These are phyloP conservation scores for Medauroidea extradentata DNA, from an alignment of 1,140 invertebrate species.

Conservation along the genomic window DNA sequence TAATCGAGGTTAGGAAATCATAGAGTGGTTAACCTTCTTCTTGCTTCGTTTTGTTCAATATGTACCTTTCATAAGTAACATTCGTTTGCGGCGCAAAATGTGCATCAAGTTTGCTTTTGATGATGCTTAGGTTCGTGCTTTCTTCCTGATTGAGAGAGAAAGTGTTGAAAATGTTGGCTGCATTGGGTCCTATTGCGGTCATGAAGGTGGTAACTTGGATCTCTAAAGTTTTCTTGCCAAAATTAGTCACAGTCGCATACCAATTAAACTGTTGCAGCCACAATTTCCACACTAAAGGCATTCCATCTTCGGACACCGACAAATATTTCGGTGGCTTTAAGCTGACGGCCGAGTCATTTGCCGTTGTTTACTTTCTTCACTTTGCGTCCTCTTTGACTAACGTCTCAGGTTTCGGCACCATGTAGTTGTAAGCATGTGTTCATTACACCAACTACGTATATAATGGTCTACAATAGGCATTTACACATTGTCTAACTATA, in stretches of 20 bases:
- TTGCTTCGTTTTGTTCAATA: neutral
- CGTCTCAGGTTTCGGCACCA: too few species aligned
- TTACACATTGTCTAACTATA: too few species aligned
- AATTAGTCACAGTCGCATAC: slow-evolving; percentile 6
- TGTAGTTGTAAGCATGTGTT: too few species aligned
- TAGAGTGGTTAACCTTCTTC: neutral
- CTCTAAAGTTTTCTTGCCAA: neutral
- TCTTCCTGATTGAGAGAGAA: neutral
- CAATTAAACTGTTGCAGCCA: slow-evolving; percentile 11
- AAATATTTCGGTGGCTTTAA: neutral
- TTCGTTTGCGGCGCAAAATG: neutral
- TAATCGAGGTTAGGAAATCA: too few species aligned
- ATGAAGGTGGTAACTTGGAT: neutral
- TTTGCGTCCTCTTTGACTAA: too few species aligned
- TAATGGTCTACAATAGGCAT: too few species aligned
- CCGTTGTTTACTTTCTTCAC: too few species aligned
- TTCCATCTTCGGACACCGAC: neutral
- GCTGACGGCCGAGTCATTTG: too few species aligned
- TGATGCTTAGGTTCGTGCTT: neutral
- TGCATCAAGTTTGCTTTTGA: neutral
- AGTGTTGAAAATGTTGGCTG: neutral
- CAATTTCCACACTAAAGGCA: slow-evolving; percentile 3
- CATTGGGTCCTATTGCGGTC: slow-evolving; percentile 2
- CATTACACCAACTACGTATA: too few species aligned
- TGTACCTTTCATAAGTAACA: neutral